Conservation (phyloP, 2,888 invertebrate genomes). For the Phlogophora meticulosa region DNA sequence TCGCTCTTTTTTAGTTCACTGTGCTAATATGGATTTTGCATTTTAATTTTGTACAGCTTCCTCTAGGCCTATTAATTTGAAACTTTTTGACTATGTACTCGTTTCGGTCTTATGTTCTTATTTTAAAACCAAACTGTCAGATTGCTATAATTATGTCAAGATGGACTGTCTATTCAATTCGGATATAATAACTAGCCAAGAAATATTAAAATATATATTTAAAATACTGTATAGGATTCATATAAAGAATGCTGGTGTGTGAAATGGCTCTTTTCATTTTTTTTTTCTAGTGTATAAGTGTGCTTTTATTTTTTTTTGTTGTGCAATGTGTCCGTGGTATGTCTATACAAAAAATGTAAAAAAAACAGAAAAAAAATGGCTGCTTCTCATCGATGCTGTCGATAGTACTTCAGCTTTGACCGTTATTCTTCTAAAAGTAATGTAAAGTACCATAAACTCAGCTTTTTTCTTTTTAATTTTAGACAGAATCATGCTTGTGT, state of each 20-base stretch:
- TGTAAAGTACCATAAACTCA: background rate
- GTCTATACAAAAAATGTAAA: conserved; percentile 23
- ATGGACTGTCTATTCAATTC: conserved; percentile 47
- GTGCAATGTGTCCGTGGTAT: conserved; percentile 60
- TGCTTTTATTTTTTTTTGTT: conserved; percentile 81
- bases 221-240: conserved; percentile 63
- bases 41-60: too few species aligned
- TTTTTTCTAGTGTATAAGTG: conserved; percentile 84
- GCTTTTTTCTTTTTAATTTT: conserved; percentile 24
- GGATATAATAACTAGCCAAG: conserved; percentile 45
- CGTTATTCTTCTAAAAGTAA: background rate
- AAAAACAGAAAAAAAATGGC: conserved; percentile 33
- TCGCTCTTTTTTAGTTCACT: too few species aligned
- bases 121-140: background rate
- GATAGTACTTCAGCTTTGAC: conserved; percentile 39
- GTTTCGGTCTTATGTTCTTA: background rate
- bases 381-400: conserved; percentile 55
- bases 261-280: conserved; percentile 72
- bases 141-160: too few species aligned
- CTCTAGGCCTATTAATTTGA: background rate
- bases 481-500: conserved; percentile 37
- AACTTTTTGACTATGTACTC: background rate
- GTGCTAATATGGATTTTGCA: background rate
- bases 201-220: conserved; percentile 57
- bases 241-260: conserved; percentile 74